Base-by-base conservation (phyloP, 2,113 vertebrate species). In the Ranitomeya variabilis region DNA sequence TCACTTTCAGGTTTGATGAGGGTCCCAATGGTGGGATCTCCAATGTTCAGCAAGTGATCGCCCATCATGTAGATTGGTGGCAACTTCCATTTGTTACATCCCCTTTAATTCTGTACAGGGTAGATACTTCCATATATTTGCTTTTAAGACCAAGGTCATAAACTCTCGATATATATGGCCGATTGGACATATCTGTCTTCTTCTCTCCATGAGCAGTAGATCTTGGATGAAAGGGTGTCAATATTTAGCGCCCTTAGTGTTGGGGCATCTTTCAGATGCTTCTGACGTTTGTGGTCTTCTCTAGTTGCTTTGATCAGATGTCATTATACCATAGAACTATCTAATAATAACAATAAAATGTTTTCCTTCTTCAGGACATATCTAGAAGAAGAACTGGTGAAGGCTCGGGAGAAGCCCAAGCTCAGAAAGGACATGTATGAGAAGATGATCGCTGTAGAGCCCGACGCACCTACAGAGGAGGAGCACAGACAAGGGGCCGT, bases 401-500 rank as follows among this genome's bases (percentile, higher is more conserved):
- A 97, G 91, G 97, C 96, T 0, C 94, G 95, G 18, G 95, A 97
- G 90, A 92, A 92, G 64, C 97, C 97, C 21, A 94, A 95, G 62
- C 92, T 96, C 31, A 92, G 97, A 76, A 95, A 91, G 85, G 97
- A 98, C 91, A 97, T 98, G 97, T 97, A 96, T 7, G 97, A 97
- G 26, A 98, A 98, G 92, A 98, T 98, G 97, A 94, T 98, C 11
- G 95, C 96, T 0, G 96, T 97, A 91, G 97, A 98, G 81, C 97
- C 97, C 0, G 91, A 90, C 0, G 97, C 97, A 0, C 97, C 97
- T 4, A 97, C 95, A 0, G 90, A 94, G 0, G 91, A 97, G 92
- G 97, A 98, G 90, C 95, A 92, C 0, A 91, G 92, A 7, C 96
- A 96, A 92, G 93, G 94, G 26, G 96, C 95, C 0, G 90, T 98